A percentile compares a stretch with the other conserved stretches of the same genome.
Evolutionary conservation across 2,797 vertebrate genomes (phyloP).

Genomic region (Anguilla obscura): DNA sequence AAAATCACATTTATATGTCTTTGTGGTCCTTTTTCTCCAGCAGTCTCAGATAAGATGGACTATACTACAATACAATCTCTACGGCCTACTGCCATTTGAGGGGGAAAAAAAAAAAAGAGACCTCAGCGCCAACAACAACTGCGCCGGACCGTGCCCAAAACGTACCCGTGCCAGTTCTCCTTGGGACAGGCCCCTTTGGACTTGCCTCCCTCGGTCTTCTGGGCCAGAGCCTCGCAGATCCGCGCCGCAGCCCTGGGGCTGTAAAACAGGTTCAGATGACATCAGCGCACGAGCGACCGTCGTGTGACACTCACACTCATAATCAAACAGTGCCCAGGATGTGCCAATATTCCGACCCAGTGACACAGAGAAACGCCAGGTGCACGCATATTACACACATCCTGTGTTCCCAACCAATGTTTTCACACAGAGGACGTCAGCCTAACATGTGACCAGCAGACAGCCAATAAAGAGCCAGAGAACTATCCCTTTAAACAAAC

Average conservation of each 20-base stretch:
- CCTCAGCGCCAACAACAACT: neutral
- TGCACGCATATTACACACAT: neutral
- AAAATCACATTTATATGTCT: neutral
- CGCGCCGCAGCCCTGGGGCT: conserved; percentile 74
- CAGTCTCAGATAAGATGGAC: neutral
- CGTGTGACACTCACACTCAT: neutral
- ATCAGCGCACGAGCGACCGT: neutral
- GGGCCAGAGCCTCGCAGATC: conserved; percentile 70
- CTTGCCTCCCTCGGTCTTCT: conserved; percentile 79
- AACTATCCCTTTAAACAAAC: too few species aligned
- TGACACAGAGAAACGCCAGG: neutral
- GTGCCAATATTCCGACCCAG: neutral
- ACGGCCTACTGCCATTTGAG: neutral
- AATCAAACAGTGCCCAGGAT: neutral
- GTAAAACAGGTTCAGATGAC: conserved; percentile 33
- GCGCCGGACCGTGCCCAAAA: neutral
- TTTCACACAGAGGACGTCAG: neutral
- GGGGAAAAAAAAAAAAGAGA: neutral
- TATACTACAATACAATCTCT: neutral
- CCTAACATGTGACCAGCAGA: neutral
- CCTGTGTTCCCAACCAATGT: neutral
- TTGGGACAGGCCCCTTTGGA: conserved; percentile 79
- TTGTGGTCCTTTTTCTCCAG: neutral
- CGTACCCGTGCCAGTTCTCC: conserved; percentile 94
- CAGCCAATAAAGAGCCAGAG: too few species aligned